Evolutionary conservation across 2,888 invertebrate species (phyloP).

Genomic region (Pammene fasciana): DNA sequence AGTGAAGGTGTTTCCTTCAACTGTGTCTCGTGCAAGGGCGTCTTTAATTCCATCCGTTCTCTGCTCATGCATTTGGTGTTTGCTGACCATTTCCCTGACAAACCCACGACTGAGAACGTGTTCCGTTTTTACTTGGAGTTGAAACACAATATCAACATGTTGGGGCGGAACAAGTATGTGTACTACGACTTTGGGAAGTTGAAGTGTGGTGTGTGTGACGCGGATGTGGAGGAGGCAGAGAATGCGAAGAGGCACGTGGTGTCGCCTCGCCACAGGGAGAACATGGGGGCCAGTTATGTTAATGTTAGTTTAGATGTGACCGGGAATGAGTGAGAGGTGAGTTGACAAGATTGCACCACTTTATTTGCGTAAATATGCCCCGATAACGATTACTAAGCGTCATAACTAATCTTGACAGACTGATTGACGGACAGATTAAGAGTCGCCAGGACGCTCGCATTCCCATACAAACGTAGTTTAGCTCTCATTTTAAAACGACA

Average conservation of each 20-base stretch:
- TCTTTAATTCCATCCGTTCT: slow-evolving; percentile 71
- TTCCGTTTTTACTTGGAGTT: slow-evolving; percentile 77
- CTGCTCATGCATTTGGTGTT: slow-evolving; percentile 69
- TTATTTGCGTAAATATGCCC: no score
- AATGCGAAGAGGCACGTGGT: slow-evolving; percentile 76
- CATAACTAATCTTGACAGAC: no score
- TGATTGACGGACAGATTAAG: no score
- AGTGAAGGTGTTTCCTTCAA: slow-evolving; percentile 68
- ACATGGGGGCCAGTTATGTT: slow-evolving; percentile 78
- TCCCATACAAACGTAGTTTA: no score
- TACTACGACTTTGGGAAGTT: slow-evolving; percentile 73
- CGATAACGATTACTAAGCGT: no score
- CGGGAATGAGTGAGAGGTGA: slow-evolving; percentile 64
- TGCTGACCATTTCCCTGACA: slow-evolving; percentile 67
- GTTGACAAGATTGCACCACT: slow-evolving; percentile 46
- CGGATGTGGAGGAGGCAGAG: slow-evolving; percentile 67
- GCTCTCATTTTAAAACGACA: no score
- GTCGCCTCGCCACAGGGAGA: slow-evolving; percentile 71
- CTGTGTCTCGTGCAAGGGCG: slow-evolving; percentile 64
- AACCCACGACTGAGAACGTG: slow-evolving; percentile 66
- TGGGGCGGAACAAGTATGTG: slow-evolving; percentile 71
- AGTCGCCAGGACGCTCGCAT: no score
- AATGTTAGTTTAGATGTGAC: slow-evolving; percentile 64
- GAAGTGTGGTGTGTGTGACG: slow-evolving; percentile 74
- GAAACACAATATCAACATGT: slow-evolving; percentile 75